Evolutionary conservation across 2,797 vertebrate species (phyloP).

Genomic region (Spinibarbus caldwelli): DNA sequence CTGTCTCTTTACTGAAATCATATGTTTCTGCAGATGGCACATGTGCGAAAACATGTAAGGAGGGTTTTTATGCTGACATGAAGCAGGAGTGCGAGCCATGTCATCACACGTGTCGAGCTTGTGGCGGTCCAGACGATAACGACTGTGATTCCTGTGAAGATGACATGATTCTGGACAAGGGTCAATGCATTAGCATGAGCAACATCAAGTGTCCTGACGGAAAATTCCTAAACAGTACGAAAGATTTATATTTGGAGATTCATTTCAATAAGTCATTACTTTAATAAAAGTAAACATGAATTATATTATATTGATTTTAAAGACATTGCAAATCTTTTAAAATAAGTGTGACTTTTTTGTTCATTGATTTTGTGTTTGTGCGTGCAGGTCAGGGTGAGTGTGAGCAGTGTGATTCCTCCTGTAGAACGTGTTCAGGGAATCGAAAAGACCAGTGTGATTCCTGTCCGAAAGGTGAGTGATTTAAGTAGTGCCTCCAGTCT

Average conservation of each 20-base stretch:
- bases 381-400: constrained; percentile 68
- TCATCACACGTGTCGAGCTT: constrained; percentile 74
- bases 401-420: constrained; percentile 77
- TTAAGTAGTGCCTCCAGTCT: neutral
- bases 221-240: constrained; percentile 70
- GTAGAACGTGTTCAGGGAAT: constrained; percentile 80
- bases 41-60: constrained; percentile 74
- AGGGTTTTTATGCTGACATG: constrained; percentile 74
- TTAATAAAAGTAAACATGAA: neutral
- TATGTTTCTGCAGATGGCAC: constrained; percentile 64
- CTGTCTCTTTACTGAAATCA: neutral
- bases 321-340: neutral
- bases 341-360: neutral
- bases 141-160: constrained; percentile 83
- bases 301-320: neutral
- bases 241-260: no score
- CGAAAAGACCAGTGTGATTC: constrained; percentile 75
- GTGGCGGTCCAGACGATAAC: constrained; percentile 67
- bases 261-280: neutral
- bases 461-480: constrained; percentile 79
- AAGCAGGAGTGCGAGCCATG: constrained; percentile 75
- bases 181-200: constrained; percentile 72
- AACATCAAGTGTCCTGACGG: constrained; percentile 52
- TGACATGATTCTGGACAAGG: constrained; percentile 60
- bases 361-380: neutral